Base-by-base conservation (phyloP, 2,888 invertebrate species). In the Hyposoter didymator region DNA sequence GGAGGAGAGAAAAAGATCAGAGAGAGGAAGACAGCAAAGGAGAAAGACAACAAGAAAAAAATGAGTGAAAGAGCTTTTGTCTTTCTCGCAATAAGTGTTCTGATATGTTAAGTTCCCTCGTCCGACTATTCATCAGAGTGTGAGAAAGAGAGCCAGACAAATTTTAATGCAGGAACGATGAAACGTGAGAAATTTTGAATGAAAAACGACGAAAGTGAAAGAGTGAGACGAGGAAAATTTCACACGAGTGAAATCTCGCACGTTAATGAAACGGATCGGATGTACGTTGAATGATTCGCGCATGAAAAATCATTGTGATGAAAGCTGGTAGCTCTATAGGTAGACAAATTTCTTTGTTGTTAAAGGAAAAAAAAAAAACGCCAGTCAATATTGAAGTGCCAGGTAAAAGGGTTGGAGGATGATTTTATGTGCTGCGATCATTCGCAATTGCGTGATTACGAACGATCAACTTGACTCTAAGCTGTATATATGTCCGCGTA, bases 191-290 rank as follows among this genome's bases (percentile, higher is more conserved):
- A 81, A 69, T 74, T 86, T 83, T 43, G 45, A 70, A 76, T 81
- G 73, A 74, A 78, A 82, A 84, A 67, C 66, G 73, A 76, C 84
- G 85, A 86, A 84, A 86, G 85, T 85, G 82, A 79, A 49, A 76
- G 75, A 79, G 64, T 4, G 74, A 32, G 69, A 73, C 8, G 74
- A 64, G 70, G 52, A 85, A 85, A 82, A 78, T 78, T 83, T 83
- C 85, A 80, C 85, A 80, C 83, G 85, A 81, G 85, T 83, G 85
- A 85, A 85, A 85, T 69, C 80, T 83, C 59, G 45, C 49, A 22
- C 73, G 80, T 85, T 83, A 85, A 85, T 85, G 85, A 83, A 85
- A 85, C 78, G 81, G 32, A 78, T 74, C 43, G 84, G 52, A 49
- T 80, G 28, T 17, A 35, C 75, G 22, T 19, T 45, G 14, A 8